Evolutionary conservation across 2,888 invertebrate genomes (phyloP), one percentile per base, ranked within the genome.

Genomic region (Pseudococcus longispinus): DNA sequence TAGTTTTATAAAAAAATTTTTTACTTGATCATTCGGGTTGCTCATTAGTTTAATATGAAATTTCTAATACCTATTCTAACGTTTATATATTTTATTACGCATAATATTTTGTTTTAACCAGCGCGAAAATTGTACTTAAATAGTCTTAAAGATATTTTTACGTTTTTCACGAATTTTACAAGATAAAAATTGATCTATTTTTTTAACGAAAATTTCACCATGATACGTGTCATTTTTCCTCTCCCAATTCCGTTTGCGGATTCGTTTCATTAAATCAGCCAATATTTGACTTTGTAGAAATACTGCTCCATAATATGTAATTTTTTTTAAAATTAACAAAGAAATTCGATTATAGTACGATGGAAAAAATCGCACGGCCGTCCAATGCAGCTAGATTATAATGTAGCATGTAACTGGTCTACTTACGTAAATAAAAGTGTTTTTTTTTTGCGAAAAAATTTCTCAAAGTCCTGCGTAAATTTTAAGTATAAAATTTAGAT

Each of bases 351-450:
- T 23, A n/a, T 70, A 60, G 60, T 60, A 60, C 20, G 60, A 60
- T 60, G 60, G 74, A 74, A 80, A 80, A 80, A 80, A 80, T 80
- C 77, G 77, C 32, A 80, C 77, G 77, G 77, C 77, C 77, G 77
- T 80, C 77, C 77, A 80, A 42, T 80, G 20, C 77, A 80, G 77
- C 77, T 80, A 80, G 77, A 80, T 80, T 80, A 20, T 80, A 29
- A 80, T 80, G 42, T 80, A 80, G 26, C 42, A 5, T 80, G 77
- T 80, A 42, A 29, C 29, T 42, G 77, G 42, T 80, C 77, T 80
- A 80, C 77, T 80, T 80, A 80, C 77, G 42, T 80, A 80, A 37
- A 20, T 29, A 42, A 80, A 42, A 74, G 20, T 60, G 23, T 70
- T 80, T 80, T 80, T 60, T 60, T 70, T 80, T 80, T 80, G 29